Conservation (phyloP, 2,797 vertebrate genomes). For the Eulemur coronatus region DNA sequence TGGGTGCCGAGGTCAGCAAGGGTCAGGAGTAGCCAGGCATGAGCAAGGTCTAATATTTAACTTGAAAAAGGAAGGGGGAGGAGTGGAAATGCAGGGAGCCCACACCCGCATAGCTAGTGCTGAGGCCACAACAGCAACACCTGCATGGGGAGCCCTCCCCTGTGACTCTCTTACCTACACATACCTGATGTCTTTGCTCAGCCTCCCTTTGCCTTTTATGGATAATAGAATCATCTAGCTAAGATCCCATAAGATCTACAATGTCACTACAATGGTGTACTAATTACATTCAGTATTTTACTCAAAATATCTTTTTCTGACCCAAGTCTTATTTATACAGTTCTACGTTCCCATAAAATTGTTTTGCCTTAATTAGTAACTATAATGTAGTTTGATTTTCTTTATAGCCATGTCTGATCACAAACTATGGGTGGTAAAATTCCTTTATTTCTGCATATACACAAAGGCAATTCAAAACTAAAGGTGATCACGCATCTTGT, state of each 20-base stretch:
- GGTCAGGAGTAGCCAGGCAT: not conserved
- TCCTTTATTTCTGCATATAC: not conserved
- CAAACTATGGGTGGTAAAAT: not conserved
- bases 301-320: not conserved
- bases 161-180: not conserved
- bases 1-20: not conserved
- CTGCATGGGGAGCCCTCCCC: accelerated
- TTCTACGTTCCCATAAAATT: not conserved
- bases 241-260: not conserved
- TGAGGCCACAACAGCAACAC: not conserved
- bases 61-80: not conserved
- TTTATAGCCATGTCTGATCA: not conserved
- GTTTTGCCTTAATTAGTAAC: not conserved
- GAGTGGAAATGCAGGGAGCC: not conserved
- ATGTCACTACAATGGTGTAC: not conserved
- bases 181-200: not conserved
- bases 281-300: not conserved
- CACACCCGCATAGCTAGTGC: not conserved
- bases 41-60: not conserved
- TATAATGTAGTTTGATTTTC: not conserved
- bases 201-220: not conserved
- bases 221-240: not conserved
- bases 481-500: not conserved
- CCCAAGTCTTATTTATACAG: not conserved
- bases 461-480: not conserved